Conservation (phyloP, 2,113 vertebrate species). For the Microcebus jonahi region DNA sequence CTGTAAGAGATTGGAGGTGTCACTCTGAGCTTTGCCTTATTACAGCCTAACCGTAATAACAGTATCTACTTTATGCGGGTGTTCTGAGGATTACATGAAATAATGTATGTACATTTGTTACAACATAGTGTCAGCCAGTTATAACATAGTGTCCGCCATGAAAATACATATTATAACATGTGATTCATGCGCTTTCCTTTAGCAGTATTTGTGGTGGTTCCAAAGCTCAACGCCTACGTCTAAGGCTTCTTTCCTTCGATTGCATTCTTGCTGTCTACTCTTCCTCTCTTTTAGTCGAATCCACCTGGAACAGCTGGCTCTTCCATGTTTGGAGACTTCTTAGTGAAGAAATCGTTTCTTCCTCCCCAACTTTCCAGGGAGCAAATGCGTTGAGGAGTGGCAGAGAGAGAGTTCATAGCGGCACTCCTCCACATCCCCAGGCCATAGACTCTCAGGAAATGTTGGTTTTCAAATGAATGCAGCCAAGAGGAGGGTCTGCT, state of each 20-base stretch:
- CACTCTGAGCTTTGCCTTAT: not conserved
- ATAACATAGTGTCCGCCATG: not conserved
- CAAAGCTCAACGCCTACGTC: not conserved
- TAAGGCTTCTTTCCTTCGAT: not conserved
- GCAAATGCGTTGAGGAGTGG: not conserved
- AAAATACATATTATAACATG: not conserved
- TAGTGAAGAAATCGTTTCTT: not conserved
- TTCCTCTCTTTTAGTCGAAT: not conserved
- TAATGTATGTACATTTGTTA: not conserved
- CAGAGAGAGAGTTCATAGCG: not conserved
- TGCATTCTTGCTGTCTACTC: not conserved
- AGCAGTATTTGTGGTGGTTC: not conserved
- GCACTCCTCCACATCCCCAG: not conserved
- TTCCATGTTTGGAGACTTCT: not conserved
- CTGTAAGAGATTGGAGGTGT: not conserved
- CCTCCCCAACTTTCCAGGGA: not conserved
- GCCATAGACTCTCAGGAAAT: not conserved
- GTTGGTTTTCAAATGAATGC: not conserved
- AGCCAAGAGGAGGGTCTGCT: not conserved
- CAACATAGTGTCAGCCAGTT: not conserved
- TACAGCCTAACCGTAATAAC: not conserved
- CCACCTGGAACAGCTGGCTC: not conserved
- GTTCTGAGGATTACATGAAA: not conserved
- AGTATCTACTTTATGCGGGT: not conserved
- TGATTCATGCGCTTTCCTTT: not conserved